Evolutionary conservation across 92 coral and sea anemone genomes (phyloP), one percentile per base, ranked within the genome.

Genomic region (Paramuricea clavata): DNA sequence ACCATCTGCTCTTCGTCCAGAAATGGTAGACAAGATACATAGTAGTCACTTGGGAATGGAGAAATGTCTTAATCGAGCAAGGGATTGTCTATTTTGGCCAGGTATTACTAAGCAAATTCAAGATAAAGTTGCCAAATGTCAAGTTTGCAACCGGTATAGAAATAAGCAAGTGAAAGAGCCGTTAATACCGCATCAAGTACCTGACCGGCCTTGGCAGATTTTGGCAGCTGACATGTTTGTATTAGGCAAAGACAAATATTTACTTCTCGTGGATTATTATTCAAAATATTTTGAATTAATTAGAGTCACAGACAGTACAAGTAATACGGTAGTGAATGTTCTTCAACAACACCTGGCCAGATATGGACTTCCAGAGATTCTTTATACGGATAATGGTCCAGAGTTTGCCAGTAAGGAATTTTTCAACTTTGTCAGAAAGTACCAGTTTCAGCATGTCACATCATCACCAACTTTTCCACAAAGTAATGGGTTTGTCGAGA

Each of bases 391-490:
- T 77, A 78, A 86, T 79, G 86, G 90, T 44, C 78, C 87, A 27
- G 81, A 83, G 87, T 83, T 83, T 83, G 81, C 68, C 49, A 69
- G 87, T 31, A 34, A 83, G 72, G 78, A 65, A n/a, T n/a, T n/a
- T n/a, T n/a, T n/a, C n/a, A n/a, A n/a, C n/a, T n/a, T n/a, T n/a
- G n/a, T n/a, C n/a, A 86, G 72, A 16, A 68, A 39, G 43, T 71
- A 84, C 36, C 28, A 59, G 65, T 86, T 78, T 43, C 79, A 80
- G 60, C 89, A 86, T 69, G 67, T 41, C 30, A 86, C 90, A 15
- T 78, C 86, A 62, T 86, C 80, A 78, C 86, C 80, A n/a, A 15
- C 44, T 62, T 86, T 61, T 52, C 90, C 90, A 11, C 90, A 86
- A 70, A 86, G 90, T 56, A 86, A 86, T 79, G 90, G 87, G 36